These are phyloP conservation scores for Argyra leucocephala DNA, from an alignment of 2,888 invertebrate species.

Conservation along the genomic window DNA sequence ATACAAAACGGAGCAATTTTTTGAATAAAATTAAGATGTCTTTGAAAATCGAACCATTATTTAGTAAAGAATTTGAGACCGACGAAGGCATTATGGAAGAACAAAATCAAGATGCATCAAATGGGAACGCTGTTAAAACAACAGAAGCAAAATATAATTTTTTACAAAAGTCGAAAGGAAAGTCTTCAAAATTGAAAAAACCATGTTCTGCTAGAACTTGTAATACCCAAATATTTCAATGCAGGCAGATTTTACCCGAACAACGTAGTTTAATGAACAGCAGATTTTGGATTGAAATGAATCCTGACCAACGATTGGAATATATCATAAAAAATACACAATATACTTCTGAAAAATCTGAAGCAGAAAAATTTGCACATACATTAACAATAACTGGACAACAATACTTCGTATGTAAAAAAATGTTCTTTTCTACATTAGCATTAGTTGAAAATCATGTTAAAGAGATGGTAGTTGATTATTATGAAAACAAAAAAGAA, in stretches of 20 bases:
- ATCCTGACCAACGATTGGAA: neutral
- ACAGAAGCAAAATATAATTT: neutral
- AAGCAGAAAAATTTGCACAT: neutral
- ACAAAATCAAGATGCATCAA: neutral
- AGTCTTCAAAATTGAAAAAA: neutral
- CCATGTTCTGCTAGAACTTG: neutral
- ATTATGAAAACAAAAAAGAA: neutral
- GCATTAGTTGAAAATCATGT: slow-evolving; percentile 2
- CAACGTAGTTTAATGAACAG: neutral
- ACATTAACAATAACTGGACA: neutral
- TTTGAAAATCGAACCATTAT: neutral
- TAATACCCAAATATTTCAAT: neutral
- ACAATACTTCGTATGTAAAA: neutral
- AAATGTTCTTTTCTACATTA: slow-evolving; percentile 7
- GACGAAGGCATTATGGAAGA: neutral
- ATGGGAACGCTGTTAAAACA: neutral
- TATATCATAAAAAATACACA: neutral
- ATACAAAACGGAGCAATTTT: neutral
- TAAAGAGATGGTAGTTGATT: neutral
- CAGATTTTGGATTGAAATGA: slow-evolving; percentile 7
- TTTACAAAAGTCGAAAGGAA: neutral
- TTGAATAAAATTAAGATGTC: neutral
- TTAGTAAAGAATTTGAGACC: neutral
- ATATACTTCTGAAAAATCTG: neutral
- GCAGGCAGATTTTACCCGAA: neutral